These are phyloP conservation scores for Gonioctena quinquepunctata DNA, from an alignment of 1,140 invertebrate species.

Conservation along the genomic window DNA sequence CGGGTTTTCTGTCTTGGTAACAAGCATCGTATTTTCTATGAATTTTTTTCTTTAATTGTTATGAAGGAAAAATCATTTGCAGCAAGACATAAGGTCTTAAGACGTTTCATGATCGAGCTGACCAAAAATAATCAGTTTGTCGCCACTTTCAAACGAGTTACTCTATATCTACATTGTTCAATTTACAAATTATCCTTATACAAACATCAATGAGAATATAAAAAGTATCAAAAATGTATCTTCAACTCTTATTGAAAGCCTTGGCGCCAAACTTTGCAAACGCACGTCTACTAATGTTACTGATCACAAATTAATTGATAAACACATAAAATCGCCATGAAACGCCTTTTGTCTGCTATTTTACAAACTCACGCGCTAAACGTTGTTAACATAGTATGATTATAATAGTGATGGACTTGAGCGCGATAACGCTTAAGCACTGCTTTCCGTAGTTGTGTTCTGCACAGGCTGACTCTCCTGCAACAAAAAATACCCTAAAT, in stretches of 20 bases:
- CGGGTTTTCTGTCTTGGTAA: constrained; percentile 21
- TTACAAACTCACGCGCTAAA: constrained; percentile 53
- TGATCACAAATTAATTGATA: constrained; percentile 26
- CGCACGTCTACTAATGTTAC: neutral
- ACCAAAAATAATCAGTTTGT: constrained; percentile 31
- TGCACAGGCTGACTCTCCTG: constrained; percentile 62
- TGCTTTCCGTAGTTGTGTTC: constrained; percentile 61
- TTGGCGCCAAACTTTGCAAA: constrained; percentile 22
- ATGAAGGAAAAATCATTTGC: constrained; percentile 50
- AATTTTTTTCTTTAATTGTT: constrained; percentile 47
- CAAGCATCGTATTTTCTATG: constrained; percentile 43
- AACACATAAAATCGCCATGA: constrained; percentile 39
- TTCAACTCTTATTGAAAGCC: constrained; percentile 26
- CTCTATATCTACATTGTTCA: constrained; percentile 38
- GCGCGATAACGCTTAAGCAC: constrained; percentile 57
- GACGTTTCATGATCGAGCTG: constrained; percentile 51
- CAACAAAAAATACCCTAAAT: constrained; percentile 35
- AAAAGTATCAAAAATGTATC: constrained; percentile 52
- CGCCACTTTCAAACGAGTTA: constrained; percentile 37
- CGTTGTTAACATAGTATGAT: constrained; percentile 52
- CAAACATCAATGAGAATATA: constrained; percentile 48
- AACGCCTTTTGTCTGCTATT: constrained; percentile 55
- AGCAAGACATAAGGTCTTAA: constrained; percentile 55
- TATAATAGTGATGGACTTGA: constrained; percentile 46
- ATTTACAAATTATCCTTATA: constrained; percentile 34